A percentile compares a stretch with the other conserved stretches of the same genome.
These are phyloP conservation scores for Eristalinus sepulchralis DNA, from an alignment of 2,888 invertebrate genomes.

Conservation along the genomic window DNA sequence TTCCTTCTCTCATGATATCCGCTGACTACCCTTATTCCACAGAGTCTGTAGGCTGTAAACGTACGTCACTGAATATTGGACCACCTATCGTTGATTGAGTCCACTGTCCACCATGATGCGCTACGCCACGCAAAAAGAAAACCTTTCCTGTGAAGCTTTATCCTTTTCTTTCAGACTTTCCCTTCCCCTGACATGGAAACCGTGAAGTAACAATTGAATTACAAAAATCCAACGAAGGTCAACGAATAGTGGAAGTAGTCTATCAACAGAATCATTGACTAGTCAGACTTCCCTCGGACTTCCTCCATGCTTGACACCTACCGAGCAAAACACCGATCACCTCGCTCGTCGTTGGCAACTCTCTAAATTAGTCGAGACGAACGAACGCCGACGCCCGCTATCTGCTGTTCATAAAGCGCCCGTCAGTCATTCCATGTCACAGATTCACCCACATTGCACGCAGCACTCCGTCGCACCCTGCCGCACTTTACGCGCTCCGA, in stretches of 20 bases:
- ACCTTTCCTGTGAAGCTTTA: no score
- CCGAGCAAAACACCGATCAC: neutral
- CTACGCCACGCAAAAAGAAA: no score
- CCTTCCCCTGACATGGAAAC: no score
- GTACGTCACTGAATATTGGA: no score
- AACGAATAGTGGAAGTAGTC: neutral
- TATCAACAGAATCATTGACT: neutral
- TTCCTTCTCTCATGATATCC: no score
- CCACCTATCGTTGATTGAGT: no score
- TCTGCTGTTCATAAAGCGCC: slow-evolving; percentile 5
- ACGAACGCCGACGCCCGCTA: neutral
- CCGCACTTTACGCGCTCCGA: slow-evolving; percentile 14
- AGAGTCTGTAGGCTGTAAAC: no score
- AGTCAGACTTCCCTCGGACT: slow-evolving; percentile 34
- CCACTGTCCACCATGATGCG: no score
- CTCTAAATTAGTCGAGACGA: slow-evolving; percentile 39
- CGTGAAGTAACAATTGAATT: no score
- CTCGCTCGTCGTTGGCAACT: slow-evolving; percentile 4
- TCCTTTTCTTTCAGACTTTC: no score
- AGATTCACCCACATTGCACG: slow-evolving; percentile 58
- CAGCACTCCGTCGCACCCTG: neutral
- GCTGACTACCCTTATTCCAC: no score
- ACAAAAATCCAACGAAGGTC: neutral
- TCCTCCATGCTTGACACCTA: neutral
- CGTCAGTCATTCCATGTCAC: slow-evolving; percentile 52